Evolutionary conservation across 1,140 invertebrate genomes (phyloP).

Genomic region (Proctacanthus coquilletti): DNA sequence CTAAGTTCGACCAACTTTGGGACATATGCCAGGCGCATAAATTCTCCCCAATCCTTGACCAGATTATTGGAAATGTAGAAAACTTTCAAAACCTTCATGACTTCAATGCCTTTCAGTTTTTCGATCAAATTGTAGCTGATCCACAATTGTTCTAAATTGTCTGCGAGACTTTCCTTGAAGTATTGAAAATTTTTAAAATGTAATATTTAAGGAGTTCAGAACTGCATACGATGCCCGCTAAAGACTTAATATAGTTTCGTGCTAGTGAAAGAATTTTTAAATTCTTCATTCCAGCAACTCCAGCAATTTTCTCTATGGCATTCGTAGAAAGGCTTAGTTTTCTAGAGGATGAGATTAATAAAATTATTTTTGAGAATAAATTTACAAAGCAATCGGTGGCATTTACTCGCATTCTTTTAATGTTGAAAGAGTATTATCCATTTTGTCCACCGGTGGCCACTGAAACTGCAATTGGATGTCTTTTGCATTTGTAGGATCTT

Average conservation of each 20-base stretch:
- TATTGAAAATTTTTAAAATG: not conserved
- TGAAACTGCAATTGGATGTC: slow-evolving; percentile 67
- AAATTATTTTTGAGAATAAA: slow-evolving; percentile 3
- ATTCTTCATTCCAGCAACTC: slow-evolving; percentile 61
- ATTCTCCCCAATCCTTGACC: slow-evolving; percentile 79
- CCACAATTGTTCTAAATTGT: slow-evolving; percentile 83
- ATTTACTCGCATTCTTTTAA: slow-evolving; percentile 45
- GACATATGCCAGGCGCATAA: slow-evolving; percentile 45
- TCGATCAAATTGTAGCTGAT: slow-evolving; percentile 90
- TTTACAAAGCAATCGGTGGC: not conserved
- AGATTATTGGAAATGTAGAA: slow-evolving; percentile 80
- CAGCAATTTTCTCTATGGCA: slow-evolving; percentile 77
- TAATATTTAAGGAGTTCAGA: not conserved
- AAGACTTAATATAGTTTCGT: slow-evolving; percentile 81
- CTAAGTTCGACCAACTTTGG: slow-evolving; percentile 51
- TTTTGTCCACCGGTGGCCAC: slow-evolving; percentile 68
- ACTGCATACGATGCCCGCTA: slow-evolving; percentile 55
- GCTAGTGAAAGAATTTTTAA: slow-evolving; percentile 72
- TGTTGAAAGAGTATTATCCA: slow-evolving; percentile 50
- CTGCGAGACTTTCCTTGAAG: slow-evolving; percentile 57
- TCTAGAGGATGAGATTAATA: slow-evolving; percentile 29
- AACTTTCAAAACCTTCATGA: slow-evolving; percentile 65
- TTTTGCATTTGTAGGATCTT: slow-evolving; percentile 44
- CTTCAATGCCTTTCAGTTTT: slow-evolving; percentile 75
- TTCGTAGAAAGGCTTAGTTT: slow-evolving; percentile 83